Percentiles rank a stretch among this genome's conserved stretches.
Conservation (phyloP, 2,113 vertebrate genomes). For the Bostrychus sinensis region DNA sequence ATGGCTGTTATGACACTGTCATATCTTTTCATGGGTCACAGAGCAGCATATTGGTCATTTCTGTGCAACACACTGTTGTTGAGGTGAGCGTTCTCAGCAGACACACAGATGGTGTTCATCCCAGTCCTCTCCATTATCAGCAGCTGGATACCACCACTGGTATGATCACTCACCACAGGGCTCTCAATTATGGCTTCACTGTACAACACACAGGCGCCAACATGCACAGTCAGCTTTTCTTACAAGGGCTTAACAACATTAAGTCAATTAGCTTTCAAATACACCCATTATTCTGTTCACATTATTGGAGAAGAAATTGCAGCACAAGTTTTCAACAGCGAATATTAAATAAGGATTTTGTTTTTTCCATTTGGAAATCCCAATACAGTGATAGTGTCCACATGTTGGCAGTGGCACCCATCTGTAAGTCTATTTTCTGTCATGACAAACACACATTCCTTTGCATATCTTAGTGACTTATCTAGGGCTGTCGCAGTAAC, state of each 20-base stretch:
- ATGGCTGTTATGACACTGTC: slow-evolving; percentile 62
- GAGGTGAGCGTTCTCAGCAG: slow-evolving; percentile 50
- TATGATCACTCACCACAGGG: slow-evolving; percentile 21
- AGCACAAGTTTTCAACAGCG: too few species aligned
- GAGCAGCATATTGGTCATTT: slow-evolving; percentile 48
- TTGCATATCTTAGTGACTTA: too few species aligned
- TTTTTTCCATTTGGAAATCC: background rate
- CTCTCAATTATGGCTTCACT: background rate
- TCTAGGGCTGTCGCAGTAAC: too few species aligned
- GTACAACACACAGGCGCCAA: background rate
- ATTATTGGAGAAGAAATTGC: too few species aligned
- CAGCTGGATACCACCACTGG: slow-evolving; percentile 35
- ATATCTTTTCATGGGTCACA: slow-evolving; percentile 58
- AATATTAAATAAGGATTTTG: background rate
- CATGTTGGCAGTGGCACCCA: too few species aligned
- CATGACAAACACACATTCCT: too few species aligned
- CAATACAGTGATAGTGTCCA: too few species aligned
- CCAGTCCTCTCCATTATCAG: slow-evolving; percentile 47
- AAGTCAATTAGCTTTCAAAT: slow-evolving; percentile 9
- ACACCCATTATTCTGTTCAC: background rate
- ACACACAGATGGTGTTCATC: slow-evolving; percentile 62
- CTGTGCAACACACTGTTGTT: slow-evolving; percentile 35
- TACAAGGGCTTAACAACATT: slow-evolving; percentile 19
- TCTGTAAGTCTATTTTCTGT: too few species aligned
- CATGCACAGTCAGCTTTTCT: slow-evolving; percentile 20